A percentile compares a stretch with the other conserved stretches of the same genome.
Evolutionary conservation across 2,113 vertebrate genomes (phyloP).

Genomic region (Sander vitreus): DNA sequence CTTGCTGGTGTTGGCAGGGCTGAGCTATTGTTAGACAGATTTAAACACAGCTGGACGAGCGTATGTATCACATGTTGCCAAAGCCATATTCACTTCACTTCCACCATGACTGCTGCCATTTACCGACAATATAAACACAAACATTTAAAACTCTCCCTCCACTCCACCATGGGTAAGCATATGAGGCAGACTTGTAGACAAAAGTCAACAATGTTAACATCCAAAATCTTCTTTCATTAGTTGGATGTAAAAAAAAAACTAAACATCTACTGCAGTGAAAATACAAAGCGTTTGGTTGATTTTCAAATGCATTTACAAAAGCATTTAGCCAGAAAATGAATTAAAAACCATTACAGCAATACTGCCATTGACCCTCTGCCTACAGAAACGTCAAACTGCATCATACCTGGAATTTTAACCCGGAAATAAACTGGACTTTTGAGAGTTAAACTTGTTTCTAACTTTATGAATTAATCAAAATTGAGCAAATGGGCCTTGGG

Average conservation of each 20-base stretch:
- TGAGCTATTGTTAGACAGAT: constrained; percentile 80
- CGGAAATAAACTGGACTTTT: constrained; percentile 33
- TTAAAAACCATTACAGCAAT: neutral
- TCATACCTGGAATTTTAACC: constrained; percentile 16
- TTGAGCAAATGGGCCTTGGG: constrained; percentile 65
- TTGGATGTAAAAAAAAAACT: neutral
- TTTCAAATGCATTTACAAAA: neutral
- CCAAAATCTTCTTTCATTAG: neutral
- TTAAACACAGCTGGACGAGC: constrained; percentile 83
- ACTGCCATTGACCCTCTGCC: neutral
- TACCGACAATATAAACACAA: constrained; percentile 46
- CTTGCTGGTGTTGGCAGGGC: constrained; percentile 74
- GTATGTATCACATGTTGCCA: constrained; percentile 60
- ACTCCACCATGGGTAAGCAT: constrained; percentile 6
- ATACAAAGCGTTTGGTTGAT: neutral
- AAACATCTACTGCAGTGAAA: neutral
- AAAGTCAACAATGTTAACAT: constrained; percentile 9
- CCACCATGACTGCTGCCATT: constrained; percentile 52
- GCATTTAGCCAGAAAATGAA: constrained; percentile 6
- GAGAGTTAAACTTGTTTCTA: constrained; percentile 64
- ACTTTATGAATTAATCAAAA: constrained; percentile 71
- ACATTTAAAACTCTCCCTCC: constrained; percentile 16
- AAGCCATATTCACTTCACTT: constrained; percentile 52
- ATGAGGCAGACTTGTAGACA: neutral
- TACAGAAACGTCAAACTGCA: neutral